Percentiles rank a stretch among this genome's conserved stretches.
phyloP scores from a whole-genome alignment of 2,113 vertebrate genomes.

The Trogon surrucura region DNA sequence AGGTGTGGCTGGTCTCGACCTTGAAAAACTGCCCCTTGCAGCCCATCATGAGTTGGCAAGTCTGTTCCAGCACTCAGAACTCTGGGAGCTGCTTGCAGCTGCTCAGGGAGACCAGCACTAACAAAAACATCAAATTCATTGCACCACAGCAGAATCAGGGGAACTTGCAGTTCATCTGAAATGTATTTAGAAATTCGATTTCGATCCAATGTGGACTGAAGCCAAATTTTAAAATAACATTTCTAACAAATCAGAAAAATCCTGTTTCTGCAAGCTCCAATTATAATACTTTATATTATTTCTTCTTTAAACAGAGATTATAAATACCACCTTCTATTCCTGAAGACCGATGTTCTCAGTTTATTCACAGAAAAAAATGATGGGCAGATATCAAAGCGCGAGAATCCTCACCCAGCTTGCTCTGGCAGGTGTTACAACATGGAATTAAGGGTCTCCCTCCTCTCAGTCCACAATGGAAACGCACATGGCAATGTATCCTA shows the following conservation, averaged over 20 bases:
- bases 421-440: not conserved
- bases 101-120: not conserved
- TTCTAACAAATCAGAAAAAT: not conserved
- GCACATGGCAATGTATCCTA: not conserved
- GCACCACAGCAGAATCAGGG: not conserved
- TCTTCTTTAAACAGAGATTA: not conserved
- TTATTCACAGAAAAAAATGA: not conserved
- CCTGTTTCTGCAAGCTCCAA: not conserved
- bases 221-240: not conserved
- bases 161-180: slow-evolving; percentile 39
- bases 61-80: not conserved
- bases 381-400: not conserved
- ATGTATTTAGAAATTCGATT: slow-evolving; percentile 3
- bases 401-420: not conserved
- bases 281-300: not conserved
- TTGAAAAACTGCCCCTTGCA: not conserved
- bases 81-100: not conserved
- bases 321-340: not conserved
- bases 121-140: not conserved
- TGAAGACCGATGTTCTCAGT: not conserved
- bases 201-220: not conserved
- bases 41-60: not conserved
- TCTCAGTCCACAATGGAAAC: not conserved
- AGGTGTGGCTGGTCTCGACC: not conserved
- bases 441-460: not conserved